Evolutionary conservation across 1,140 invertebrate genomes (phyloP).

Genomic region (Bombus cullumanus): DNA sequence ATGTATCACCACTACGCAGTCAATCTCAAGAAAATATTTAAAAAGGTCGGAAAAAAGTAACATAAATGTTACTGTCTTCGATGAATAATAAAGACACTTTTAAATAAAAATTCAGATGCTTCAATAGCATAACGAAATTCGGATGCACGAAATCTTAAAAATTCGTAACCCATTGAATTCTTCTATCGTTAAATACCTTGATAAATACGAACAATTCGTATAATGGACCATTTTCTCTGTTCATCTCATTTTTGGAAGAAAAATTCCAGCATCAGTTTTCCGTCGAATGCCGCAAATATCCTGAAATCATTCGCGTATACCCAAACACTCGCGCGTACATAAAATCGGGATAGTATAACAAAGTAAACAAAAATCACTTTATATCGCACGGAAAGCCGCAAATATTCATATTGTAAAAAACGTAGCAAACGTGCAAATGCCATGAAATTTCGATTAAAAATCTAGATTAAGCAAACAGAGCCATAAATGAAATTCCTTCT

Average conservation of each 20-base stretch:
- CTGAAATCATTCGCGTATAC: too few relatives aligned
- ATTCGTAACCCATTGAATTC: not conserved
- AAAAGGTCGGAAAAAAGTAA: not conserved
- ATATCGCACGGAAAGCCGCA: not conserved
- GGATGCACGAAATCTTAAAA: not conserved
- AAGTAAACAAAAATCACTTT: not conserved
- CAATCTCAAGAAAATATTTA: too few relatives aligned
- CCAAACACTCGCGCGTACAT: too few relatives aligned
- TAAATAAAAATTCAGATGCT: not conserved
- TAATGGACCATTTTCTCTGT: not conserved
- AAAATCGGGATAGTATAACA: not conserved
- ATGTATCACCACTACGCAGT: too few relatives aligned
- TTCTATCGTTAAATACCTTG: not conserved
- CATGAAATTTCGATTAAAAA: slow-evolving; percentile 15
- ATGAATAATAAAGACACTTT: too few relatives aligned
- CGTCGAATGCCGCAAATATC: not conserved
- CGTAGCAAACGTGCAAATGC: not conserved
- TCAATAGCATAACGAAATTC: too few relatives aligned
- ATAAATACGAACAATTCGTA: not conserved
- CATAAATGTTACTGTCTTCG: not conserved
- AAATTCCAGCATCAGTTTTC: not conserved
- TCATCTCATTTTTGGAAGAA: too few relatives aligned
- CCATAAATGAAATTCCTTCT: not conserved
- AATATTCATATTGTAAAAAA: slow-evolving; percentile 17
- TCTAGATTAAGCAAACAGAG: not conserved